Base-by-base conservation (phyloP, 2,888 invertebrate species). In the Apodemia hepburni region DNA sequence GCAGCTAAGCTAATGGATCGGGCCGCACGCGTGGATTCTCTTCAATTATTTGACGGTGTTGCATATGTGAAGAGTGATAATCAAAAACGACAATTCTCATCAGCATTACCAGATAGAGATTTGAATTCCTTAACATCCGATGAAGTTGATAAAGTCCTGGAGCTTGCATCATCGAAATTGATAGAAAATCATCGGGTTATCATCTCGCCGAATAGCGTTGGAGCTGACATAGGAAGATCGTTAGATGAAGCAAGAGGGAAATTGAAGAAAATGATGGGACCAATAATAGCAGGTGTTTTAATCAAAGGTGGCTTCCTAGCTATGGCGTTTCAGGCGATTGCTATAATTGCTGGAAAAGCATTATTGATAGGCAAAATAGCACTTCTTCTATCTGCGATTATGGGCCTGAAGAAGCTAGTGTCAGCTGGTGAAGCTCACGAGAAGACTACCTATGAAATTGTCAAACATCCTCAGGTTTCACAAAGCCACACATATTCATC, bases 301-400 rank as follows among this genome's bases (percentile, higher is more conserved):
- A 91, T 96, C 62, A 96, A 96, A 78, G 94, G 95, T 29, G 94
- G 94, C 47, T 94, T 96, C 76, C 84, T 96, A 18, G 94, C 95
- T 18, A 93, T 96, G 84, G 95, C 95, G 3, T 95, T 95, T 82
- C 94, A 96, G 71, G 94, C 94, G 22, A 94, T 96, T 61, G 95
- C 95, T 9, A 86, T 95, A 17, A 93, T 97, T 70, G 96, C 97
- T 18, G 96, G 96, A 70, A 96, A 96, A 76, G 97, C 97, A 4
- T 84, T 97, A 67, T 92, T 97, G 62, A 94, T 97, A 72, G 96
- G 97, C 72, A 97, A 97, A 90, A 95, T 97, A 79, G 97, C 97
- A 35, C 85, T 97, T 38, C 91, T 97, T 64, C 89, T 97, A 63
- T 95, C 96, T 68, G 95, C 95, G 27, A 95, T 97, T 69, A 94